phyloP scores from a whole-genome alignment of 2,113 vertebrate genomes.

The Barbus barbus region DNA sequence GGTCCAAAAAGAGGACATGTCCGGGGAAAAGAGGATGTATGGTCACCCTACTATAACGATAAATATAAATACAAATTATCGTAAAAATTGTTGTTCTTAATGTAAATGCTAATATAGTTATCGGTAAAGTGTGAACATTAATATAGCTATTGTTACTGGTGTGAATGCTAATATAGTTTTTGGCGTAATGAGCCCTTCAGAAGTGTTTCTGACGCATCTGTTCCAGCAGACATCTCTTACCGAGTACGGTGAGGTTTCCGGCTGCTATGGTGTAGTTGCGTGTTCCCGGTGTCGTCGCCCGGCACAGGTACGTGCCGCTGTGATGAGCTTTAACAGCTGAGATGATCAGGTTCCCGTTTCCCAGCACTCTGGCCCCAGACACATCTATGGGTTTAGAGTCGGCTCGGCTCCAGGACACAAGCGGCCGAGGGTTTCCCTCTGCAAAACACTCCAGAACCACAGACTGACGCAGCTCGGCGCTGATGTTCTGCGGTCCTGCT shows the following conservation, averaged over 20 bases:
- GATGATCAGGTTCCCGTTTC: conserved; percentile 93
- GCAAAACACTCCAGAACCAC: conserved; percentile 92
- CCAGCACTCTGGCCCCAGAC: conserved; percentile 90
- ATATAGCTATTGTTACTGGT: background rate
- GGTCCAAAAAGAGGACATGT: too few species aligned
- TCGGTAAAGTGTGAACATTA: too few species aligned
- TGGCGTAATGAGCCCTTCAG: background rate
- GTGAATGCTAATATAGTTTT: background rate
- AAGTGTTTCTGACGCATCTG: background rate
- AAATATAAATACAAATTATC: too few species aligned
- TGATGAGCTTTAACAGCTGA: conserved; percentile 83
- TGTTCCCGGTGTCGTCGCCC: conserved; percentile 92
- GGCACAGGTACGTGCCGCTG: conserved; percentile 87
- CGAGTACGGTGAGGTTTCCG: conserved; percentile 86
- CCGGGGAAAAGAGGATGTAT: too few species aligned
- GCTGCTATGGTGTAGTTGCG: conserved; percentile 90
- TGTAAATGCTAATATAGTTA: background rate
- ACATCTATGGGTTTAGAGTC: conserved; percentile 96
- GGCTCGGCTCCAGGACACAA: conserved; percentile 95
- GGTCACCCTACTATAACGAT: accelerated
- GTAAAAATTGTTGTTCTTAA: too few species aligned
- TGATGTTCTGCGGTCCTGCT: conserved; percentile 89
- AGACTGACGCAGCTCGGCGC: conserved; percentile 82
- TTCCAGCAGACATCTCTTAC: conserved; percentile 66
- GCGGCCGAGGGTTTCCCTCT: conserved; percentile 88